Percentiles rank a stretch among this genome's conserved stretches.
Evolutionary conservation across 1,140 invertebrate genomes (phyloP).

Genomic region (Drosophila nigromelanica): DNA sequence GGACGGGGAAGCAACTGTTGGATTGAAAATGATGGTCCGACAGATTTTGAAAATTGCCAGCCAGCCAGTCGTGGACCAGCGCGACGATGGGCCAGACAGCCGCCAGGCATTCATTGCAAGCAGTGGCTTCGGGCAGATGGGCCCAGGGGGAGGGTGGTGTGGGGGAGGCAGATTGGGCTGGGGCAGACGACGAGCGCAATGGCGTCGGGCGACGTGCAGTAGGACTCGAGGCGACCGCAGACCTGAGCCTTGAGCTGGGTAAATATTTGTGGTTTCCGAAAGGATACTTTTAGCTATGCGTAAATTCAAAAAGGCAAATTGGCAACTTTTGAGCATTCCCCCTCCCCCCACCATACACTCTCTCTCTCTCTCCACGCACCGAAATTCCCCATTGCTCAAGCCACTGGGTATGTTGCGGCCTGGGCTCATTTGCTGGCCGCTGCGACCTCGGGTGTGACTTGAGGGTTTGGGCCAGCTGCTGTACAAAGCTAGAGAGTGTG

Average conservation of each 20-base stretch:
- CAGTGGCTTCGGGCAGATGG: slow-evolving; percentile 29
- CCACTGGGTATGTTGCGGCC: background rate
- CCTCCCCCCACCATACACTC: background rate
- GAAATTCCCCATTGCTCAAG: background rate
- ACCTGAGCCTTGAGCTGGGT: slow-evolving; percentile 81
- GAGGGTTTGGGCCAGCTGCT: slow-evolving; percentile 9
- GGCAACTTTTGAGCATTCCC: slow-evolving; percentile 67
- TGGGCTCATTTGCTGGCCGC: slow-evolving; percentile 46
- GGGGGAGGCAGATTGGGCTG: background rate
- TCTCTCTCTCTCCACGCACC: background rate
- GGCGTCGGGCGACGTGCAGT: slow-evolving; percentile 26
- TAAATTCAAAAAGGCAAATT: slow-evolving; percentile 83
- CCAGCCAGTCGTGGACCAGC: slow-evolving; percentile 13
- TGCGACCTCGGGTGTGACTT: slow-evolving; percentile 2
- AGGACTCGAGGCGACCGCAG: slow-evolving; percentile 70
- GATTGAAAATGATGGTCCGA: slow-evolving; percentile 81
- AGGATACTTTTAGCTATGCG: slow-evolving; percentile 82
- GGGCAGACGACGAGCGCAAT: slow-evolving; percentile 28
- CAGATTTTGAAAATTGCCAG: slow-evolving; percentile 77
- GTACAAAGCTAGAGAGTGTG: background rate
- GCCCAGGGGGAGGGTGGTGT: background rate
- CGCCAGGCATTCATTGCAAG: slow-evolving; percentile 37
- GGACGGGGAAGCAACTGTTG: background rate
- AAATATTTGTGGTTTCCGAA: slow-evolving; percentile 82
- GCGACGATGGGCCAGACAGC: slow-evolving; percentile 35